Evolutionary conservation across 1,140 invertebrate genomes (phyloP).

Genomic region (Zaprionus nigranus): DNA sequence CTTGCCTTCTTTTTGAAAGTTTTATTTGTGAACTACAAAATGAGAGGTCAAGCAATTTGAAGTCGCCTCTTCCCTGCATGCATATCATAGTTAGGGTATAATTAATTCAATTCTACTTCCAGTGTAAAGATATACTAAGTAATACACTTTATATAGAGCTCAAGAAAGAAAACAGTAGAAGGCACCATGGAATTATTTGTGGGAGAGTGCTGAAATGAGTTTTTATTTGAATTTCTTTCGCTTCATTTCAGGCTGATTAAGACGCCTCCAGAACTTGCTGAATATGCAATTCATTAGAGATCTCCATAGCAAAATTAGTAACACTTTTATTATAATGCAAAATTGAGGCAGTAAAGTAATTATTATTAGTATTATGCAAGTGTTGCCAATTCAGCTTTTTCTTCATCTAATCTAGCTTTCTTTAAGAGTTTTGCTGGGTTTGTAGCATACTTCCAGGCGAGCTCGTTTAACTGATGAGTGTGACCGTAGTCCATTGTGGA

Average conservation of each 20-base stretch:
- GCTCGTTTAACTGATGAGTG: conserved; percentile 4
- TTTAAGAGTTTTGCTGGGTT: too few relatives aligned
- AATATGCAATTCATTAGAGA: conserved; percentile 7
- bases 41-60: not conserved
- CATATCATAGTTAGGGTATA: conserved; percentile 26
- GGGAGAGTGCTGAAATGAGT: not conserved
- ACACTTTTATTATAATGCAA: not conserved
- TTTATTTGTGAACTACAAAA: conserved; percentile 3
- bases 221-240: conserved; percentile 29
- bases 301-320: not conserved
- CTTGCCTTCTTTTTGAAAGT: not conserved
- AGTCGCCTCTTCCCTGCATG: not conserved
- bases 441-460: conserved; percentile 36
- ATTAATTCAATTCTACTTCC: conserved; percentile 2
- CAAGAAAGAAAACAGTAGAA: conserved; percentile 17
- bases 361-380: not conserved
- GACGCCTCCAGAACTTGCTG: not conserved
- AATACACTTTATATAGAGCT: conserved; percentile 58
- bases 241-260: conserved; percentile 3
- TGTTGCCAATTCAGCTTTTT: too few relatives aligned
- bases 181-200: conserved; percentile 26
- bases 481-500: not conserved
- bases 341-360: not conserved
- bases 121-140: conserved; percentile 24
- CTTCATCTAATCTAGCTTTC: too few relatives aligned